A percentile compares a stretch with the other conserved stretches of the same genome.
Evolutionary conservation across 2,888 invertebrate species (phyloP).

Genomic region (Phrixothrix hirtus): DNA sequence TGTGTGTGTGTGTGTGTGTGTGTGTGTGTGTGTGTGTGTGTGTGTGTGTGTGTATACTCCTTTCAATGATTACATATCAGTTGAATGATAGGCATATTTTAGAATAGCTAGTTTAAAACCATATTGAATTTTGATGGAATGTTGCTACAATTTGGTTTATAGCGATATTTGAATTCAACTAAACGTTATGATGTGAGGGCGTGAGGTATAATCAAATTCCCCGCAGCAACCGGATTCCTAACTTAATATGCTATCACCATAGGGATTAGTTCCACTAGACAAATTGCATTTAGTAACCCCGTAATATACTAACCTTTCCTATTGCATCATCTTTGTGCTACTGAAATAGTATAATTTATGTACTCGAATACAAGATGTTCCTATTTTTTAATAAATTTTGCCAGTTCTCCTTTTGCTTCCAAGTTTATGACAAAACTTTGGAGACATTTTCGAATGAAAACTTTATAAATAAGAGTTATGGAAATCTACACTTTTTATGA

Average conservation of each 20-base stretch:
- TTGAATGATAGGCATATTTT: too few species aligned
- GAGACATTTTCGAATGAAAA: too few species aligned
- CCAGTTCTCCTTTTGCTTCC: too few species aligned
- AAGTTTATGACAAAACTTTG: too few species aligned
- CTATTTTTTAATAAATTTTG: too few species aligned
- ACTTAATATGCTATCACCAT: slow-evolving; percentile 41
- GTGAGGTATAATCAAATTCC: slow-evolving; percentile 41
- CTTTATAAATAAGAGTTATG: too few species aligned
- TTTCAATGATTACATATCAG: too few species aligned
- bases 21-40: too few species aligned
- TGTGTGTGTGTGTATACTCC: too few species aligned
- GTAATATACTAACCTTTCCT: slow-evolving; percentile 31
- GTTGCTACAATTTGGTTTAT: slow-evolving; percentile 4
- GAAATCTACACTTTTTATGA: too few species aligned
- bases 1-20: too few species aligned
- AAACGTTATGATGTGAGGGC: slow-evolving; percentile 28
- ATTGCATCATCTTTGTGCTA: slow-evolving; percentile 2
- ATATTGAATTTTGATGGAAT: slow-evolving; percentile 27
- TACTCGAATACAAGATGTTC: not conserved
- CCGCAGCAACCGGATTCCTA: slow-evolving; percentile 40
- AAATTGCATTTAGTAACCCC: slow-evolving; percentile 40
- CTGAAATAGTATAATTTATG: slow-evolving; percentile 2
- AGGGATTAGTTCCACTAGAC: slow-evolving; percentile 43
- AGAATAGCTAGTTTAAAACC: too few species aligned
- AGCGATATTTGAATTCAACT: slow-evolving; percentile 8